Base-by-base conservation (phyloP, 1,140 invertebrate species). In the Neocloeon triangulifer region DNA sequence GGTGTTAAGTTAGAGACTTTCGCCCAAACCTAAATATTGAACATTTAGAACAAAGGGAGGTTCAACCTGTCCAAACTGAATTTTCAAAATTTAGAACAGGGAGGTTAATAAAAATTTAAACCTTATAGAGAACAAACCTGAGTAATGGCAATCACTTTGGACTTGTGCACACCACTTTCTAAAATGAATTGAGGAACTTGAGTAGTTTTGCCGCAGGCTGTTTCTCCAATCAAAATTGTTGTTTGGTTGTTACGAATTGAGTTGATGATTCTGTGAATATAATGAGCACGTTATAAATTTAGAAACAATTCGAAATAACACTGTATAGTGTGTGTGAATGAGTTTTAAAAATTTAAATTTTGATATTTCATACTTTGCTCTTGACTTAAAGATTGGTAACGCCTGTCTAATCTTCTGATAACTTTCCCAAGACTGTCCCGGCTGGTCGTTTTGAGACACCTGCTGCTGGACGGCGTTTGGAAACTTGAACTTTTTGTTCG, bases 151-250 rank as follows among this genome's bases (percentile, higher is more conserved):
- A 88, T 74, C 33, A 63, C 60, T 27, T 61, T 61, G 27, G 56
- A 58, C 30, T 50, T 55, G 14, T 61, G 50, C 17, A 72, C 42
- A 16, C 62, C 58, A 6, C 56, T 51, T 32, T 74, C 64, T 29
- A 64, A 55, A 5, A 82, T 55, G 39, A 70, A 66, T 50, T 85
- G 81, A 2, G 84, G 82, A 31, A 91, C 77, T 50, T 91, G 82
- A 2, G 84, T 91, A 1, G 80, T 88, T 56, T 89, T 92, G 1
- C 80, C 84, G 51, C 76, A 73, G 4, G 81, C 84, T 2, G 84
- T 89, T 53, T 89, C 84, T 5, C 81, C 82, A 42, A 91, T 73
- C 10, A 92, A 55, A 25, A 92, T 69, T 2, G 78, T 42, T 2
- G 70, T 76, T 21, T 56, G 54, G 38, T 64, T 43, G 27, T 52